Percentiles rank a stretch among this genome's conserved stretches.
Evolutionary conservation across 2,113 vertebrate genomes (phyloP).

Genomic region (Prunella fulvescens): DNA sequence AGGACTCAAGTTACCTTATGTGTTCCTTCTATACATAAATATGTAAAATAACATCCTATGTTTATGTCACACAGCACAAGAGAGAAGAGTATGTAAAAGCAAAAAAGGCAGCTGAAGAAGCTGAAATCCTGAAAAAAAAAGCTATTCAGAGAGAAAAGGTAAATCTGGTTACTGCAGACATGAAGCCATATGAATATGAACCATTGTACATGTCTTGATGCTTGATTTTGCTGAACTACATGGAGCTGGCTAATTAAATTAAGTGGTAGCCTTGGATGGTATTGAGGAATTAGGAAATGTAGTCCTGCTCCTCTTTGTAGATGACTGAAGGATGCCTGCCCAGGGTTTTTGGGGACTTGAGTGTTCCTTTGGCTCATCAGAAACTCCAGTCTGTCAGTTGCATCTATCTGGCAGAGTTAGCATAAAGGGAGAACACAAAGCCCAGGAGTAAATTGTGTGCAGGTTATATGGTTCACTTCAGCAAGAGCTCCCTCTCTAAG

Average conservation of each 20-base stretch:
- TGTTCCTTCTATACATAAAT: not conserved
- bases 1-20: not conserved
- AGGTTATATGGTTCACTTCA: not conserved
- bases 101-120: constrained; percentile 79
- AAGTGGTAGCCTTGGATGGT: not conserved
- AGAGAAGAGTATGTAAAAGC: constrained; percentile 70
- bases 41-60: not conserved
- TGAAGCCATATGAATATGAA: not conserved
- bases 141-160: constrained; percentile 82
- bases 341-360: not conserved
- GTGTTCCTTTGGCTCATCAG: not conserved
- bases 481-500: not conserved
- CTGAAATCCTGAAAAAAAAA: constrained; percentile 74
- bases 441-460: not conserved
- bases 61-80: constrained; percentile 65
- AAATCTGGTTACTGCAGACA: not conserved
- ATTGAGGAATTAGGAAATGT: not conserved
- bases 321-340: not conserved
- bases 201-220: not conserved
- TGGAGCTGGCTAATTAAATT: not conserved
- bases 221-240: not conserved
- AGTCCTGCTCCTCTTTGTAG: not conserved
- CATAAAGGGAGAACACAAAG: not conserved
- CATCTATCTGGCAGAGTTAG: not conserved
- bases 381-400: not conserved